These are phyloP conservation scores for Lasioglossum baleicum DNA, from an alignment of 1,140 invertebrate species.

Conservation along the genomic window DNA sequence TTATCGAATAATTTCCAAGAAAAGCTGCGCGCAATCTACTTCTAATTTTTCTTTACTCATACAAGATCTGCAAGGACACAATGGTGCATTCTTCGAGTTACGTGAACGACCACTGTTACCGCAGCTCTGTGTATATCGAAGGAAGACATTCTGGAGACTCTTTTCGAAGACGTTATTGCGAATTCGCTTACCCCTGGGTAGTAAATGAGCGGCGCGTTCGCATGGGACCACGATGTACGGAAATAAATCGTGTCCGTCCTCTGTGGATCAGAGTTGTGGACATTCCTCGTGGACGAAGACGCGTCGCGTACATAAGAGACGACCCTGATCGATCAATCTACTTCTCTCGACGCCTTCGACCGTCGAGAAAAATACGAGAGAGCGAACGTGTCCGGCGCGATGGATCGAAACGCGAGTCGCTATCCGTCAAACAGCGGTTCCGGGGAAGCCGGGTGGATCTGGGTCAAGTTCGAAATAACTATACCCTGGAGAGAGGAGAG, in stretches of 20 bases:
- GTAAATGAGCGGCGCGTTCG: not conserved
- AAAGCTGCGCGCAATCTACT: too few relatives aligned
- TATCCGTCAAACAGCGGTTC: constrained; percentile 36
- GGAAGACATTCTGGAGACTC: too few relatives aligned
- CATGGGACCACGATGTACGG: constrained; percentile 6
- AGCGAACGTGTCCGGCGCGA: not conserved
- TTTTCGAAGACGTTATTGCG: too few relatives aligned
- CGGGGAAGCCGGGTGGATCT: constrained; percentile 50
- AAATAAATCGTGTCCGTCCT: constrained; percentile 50
- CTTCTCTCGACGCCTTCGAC: constrained; percentile 36
- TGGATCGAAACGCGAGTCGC: not conserved
- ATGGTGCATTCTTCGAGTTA: too few relatives aligned
- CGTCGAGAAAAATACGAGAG: not conserved
- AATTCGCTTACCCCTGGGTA: too few relatives aligned
- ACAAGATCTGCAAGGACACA: too few relatives aligned
- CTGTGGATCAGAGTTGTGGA: not conserved
- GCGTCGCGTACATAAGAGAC: constrained; percentile 2
- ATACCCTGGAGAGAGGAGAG: constrained; percentile 2
- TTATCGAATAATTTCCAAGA: too few relatives aligned
- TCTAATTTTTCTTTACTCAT: too few relatives aligned
- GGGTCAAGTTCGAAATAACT: constrained; percentile 73
- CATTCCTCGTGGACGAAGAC: constrained; percentile 25
- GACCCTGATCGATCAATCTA: constrained; percentile 47
- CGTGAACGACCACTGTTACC: too few relatives aligned
- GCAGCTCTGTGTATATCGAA: too few relatives aligned